Evolutionary conservation across 2,888 invertebrate species (phyloP).

Genomic region (Scelioninae gen. 1): DNA sequence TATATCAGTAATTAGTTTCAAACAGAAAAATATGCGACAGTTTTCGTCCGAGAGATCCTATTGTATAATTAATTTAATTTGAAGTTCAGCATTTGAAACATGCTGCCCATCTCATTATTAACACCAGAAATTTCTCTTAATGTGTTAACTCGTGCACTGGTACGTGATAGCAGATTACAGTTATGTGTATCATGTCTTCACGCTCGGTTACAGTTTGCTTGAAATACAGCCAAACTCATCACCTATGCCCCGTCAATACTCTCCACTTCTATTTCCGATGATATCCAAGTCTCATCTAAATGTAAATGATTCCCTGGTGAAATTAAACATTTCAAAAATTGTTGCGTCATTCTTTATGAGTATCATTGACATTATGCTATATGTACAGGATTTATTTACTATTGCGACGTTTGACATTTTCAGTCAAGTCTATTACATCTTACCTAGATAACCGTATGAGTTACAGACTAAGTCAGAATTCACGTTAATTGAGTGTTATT

Average conservation of each 20-base stretch:
- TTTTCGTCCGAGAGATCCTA: neutral
- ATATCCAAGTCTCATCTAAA: conserved; percentile 74
- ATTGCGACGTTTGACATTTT: conserved; percentile 2
- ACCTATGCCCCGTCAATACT: conserved; percentile 72
- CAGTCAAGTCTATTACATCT: neutral
- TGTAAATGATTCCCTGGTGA: conserved; percentile 72
- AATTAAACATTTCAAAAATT: conserved; percentile 47
- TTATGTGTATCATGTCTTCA: conserved; percentile 50
- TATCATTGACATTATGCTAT: neutral
- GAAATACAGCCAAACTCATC: conserved; percentile 77
- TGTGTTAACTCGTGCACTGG: conserved; percentile 15
- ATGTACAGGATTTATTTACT: neutral
- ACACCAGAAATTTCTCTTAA: conserved; percentile 23
- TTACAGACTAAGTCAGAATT: conserved; percentile 18
- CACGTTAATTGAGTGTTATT: conserved; percentile 26
- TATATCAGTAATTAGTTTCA: too few species aligned
- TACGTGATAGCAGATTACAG: conserved; percentile 45
- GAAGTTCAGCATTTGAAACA: neutral
- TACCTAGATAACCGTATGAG: conserved; percentile 7
- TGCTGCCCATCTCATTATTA: conserved; percentile 16
- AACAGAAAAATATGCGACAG: too few species aligned
- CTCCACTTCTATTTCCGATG: conserved; percentile 73
- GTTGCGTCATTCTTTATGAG: neutral
- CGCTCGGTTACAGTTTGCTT: conserved; percentile 67
- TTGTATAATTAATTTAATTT: neutral